Base-by-base conservation (phyloP, 2,888 invertebrate species). In the Pollenia amentaria region DNA sequence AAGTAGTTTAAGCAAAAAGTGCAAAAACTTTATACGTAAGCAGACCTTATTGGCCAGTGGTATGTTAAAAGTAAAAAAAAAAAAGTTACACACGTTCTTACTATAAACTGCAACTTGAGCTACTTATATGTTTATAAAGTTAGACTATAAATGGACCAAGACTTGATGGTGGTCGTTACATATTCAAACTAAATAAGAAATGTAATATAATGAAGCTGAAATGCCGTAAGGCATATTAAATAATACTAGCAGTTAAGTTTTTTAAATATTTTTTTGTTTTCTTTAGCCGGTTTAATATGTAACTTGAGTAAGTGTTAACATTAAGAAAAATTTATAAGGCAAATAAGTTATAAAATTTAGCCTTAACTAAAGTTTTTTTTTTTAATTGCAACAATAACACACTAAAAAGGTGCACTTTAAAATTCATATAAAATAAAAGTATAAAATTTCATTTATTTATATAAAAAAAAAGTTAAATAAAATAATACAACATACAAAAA, bases 131-230 rank as follows among this genome's bases (percentile, higher is more conserved):
- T 44, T n/a, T 51, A 62, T n/a, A 12, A 78, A 16, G 0, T 78
- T 42, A 69, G 48, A 53, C 85, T 48, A 85, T 85, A 85, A 85
- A 85, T 85, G 85, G 85, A 85, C 85, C 85, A 82, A 73, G 75
- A 77, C 83, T 72, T 29, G 29, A 29, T 29, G 38, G 77, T 82
- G 60, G 82, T 76, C 62, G 53, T 67, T 62, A 69, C 48, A 62
- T 40, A 62, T 12, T 46, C 11, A 55, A 29, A 64, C n/a, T 29
- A 55, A 65, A 46, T 9, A 18, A 51, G 2, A 53, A 75, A 67
- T 65, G 51, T 65, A 78, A 72, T 72, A 48, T 44, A 55, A 83
- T 18, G 65, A 65, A 73, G 18, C n/a, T 38, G 6, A 79, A 64
- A 67, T 75, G 81, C 75, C 81, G 57, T 75, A 75, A 67, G 60